These are phyloP conservation scores for Chaetodon trifasciatus DNA, from an alignment of 2,797 vertebrate species.

Conservation along the genomic window DNA sequence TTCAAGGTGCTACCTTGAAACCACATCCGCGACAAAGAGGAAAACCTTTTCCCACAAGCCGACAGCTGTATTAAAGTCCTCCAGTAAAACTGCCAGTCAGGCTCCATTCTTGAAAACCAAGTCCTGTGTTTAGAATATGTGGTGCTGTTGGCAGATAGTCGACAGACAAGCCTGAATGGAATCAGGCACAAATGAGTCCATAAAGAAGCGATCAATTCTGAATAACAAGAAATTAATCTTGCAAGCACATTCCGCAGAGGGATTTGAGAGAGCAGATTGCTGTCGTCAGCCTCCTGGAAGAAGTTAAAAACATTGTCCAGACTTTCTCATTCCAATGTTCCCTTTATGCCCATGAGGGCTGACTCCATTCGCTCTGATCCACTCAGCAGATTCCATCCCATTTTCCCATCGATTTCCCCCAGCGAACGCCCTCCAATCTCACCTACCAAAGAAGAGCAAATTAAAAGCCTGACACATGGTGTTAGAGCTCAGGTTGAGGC, in stretches of 20 bases:
- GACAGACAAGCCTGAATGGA: slow-evolving; percentile 29
- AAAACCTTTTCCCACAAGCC: slow-evolving; percentile 25
- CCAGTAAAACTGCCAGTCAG: slow-evolving; percentile 55
- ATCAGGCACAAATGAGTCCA: slow-evolving; percentile 56
- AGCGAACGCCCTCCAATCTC: slow-evolving; percentile 71
- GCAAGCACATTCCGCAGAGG: slow-evolving; percentile 56
- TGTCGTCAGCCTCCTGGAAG: slow-evolving; percentile 69
- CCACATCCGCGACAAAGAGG: slow-evolving; percentile 26
- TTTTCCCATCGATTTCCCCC: slow-evolving; percentile 81
- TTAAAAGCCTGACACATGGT: slow-evolving; percentile 66
- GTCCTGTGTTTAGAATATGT: slow-evolving; percentile 54
- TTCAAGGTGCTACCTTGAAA: slow-evolving; percentile 46
- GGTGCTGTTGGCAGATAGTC: slow-evolving; percentile 38
- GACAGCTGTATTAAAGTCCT: slow-evolving; percentile 28
- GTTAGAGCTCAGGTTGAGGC: slow-evolving; percentile 60
- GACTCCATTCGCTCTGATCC: slow-evolving; percentile 74
- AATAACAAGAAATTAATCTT: slow-evolving; percentile 78
- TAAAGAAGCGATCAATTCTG: slow-evolving; percentile 72
- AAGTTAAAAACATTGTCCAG: slow-evolving; percentile 81
- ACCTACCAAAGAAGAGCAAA: slow-evolving; percentile 76
- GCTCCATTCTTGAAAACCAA: slow-evolving; percentile 53
- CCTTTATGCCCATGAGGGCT: slow-evolving; percentile 72
- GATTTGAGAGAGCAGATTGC: slow-evolving; percentile 66
- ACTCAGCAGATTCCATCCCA: slow-evolving; percentile 82
- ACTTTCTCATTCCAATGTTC: slow-evolving; percentile 78